Conservation (phyloP, 2,797 vertebrate genomes). For the Taeniopygia guttata region DNA sequence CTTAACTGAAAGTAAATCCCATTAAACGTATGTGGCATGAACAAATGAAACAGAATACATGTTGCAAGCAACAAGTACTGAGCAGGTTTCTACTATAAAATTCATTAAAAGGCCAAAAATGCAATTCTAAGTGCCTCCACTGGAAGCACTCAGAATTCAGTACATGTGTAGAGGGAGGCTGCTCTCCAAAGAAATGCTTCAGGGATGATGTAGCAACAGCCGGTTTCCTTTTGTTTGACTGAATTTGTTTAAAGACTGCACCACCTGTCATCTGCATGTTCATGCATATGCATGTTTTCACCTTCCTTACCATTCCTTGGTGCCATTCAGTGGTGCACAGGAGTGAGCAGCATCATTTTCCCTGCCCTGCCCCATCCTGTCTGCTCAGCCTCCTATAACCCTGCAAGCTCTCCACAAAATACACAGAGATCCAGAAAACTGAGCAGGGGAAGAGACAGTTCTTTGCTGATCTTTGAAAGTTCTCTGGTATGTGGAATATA, state of each 20-base stretch:
- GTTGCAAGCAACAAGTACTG: background rate
- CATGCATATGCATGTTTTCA: background rate
- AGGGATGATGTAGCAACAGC: background rate
- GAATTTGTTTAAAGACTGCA: background rate
- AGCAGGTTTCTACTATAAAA: background rate
- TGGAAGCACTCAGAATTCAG: background rate
- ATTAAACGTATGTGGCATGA: background rate
- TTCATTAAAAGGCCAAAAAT: conserved; percentile 1
- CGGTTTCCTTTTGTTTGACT: background rate
- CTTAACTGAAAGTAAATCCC: background rate
- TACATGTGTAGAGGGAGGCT: background rate
- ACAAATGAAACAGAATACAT: background rate
- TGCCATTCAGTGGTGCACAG: background rate
- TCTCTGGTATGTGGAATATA: background rate
- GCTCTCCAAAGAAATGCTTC: background rate
- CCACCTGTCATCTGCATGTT: background rate
- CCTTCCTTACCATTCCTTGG: background rate
- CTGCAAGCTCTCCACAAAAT: background rate
- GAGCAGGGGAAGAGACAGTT: background rate
- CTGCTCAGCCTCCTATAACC: fast-evolving
- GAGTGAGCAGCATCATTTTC: background rate
- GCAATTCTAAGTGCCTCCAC: background rate
- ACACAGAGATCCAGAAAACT: background rate
- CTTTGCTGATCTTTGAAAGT: background rate
- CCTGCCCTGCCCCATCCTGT: fast-evolving